Evolutionary conservation across 2,113 vertebrate genomes (phyloP).

Genomic region (Oncorhynchus gorbuscha): DNA sequence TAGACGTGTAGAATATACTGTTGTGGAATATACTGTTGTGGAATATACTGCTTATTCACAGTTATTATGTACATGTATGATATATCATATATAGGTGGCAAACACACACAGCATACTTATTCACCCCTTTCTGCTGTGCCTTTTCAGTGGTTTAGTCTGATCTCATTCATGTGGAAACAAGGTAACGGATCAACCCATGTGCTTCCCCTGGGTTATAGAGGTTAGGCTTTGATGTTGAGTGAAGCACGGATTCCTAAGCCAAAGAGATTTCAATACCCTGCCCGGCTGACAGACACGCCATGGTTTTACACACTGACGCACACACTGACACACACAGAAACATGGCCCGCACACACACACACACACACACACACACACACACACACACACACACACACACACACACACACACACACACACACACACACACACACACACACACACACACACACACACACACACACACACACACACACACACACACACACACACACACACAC

Average conservation of each 20-base stretch:
- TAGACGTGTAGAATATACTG: neutral
- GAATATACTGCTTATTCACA: conserved; percentile 4
- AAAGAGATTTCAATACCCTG: conserved; percentile 35
- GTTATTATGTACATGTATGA: neutral
- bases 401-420: conserved; percentile 8
- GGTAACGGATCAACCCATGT: conserved; percentile 45
- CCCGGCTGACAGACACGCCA: conserved; percentile 12
- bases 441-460: too few relatives aligned
- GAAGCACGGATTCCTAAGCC: conserved; percentile 24
- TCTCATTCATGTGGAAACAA: conserved; percentile 63
- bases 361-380: neutral
- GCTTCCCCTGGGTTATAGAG: conserved; percentile 26
- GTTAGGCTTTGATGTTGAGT: conserved; percentile 57
- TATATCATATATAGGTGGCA: conserved; percentile 2
- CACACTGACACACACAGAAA: conserved; percentile 13
- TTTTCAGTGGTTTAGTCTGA: conserved; percentile 30
- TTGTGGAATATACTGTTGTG: neutral
- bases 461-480: too few relatives aligned
- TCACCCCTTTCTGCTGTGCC: conserved; percentile 16
- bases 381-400: neutral
- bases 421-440: neutral
- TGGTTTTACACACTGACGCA: conserved; percentile 10
- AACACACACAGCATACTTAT: neutral
- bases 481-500: too few relatives aligned
- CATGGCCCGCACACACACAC: neutral